Conservation (phyloP, 1,140 invertebrate species). For the Aethina tumida region DNA sequence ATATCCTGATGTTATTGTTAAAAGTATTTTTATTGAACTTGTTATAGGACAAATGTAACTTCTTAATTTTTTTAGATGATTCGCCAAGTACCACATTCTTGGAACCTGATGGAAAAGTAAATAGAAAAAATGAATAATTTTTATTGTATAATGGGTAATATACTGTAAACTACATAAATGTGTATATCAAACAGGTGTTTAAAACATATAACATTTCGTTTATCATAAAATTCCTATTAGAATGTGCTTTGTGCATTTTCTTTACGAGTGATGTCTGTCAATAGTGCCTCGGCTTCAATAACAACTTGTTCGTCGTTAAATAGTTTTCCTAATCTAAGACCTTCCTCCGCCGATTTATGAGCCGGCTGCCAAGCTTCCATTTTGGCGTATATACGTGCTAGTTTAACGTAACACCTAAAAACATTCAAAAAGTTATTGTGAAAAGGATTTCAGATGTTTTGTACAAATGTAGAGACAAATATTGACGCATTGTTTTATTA, state of each 20-base stretch:
- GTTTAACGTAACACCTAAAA: slow-evolving; percentile 31
- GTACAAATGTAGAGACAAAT: too few species aligned
- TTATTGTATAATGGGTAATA: too few species aligned
- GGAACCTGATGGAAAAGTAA: slow-evolving; percentile 58
- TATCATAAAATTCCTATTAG: too few species aligned
- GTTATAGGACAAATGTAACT: background rate
- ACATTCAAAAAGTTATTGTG: too few species aligned
- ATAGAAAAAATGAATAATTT: slow-evolving; percentile 11
- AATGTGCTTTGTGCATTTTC: too few species aligned
- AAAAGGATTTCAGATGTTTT: too few species aligned
- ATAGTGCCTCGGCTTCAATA: slow-evolving; percentile 17
- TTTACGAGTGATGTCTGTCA: slow-evolving; percentile 21
- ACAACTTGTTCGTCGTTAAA: slow-evolving; percentile 24
- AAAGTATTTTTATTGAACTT: slow-evolving; percentile 35
- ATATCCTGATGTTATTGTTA: slow-evolving; percentile 67
- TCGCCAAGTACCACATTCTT: slow-evolving; percentile 51
- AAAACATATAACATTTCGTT: too few species aligned
- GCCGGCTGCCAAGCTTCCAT: slow-evolving; percentile 25
- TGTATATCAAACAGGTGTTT: too few species aligned
- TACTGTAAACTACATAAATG: too few species aligned
- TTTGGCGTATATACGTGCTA: slow-evolving; percentile 30
- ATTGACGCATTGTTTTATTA: too few species aligned
- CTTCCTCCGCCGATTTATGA: slow-evolving; percentile 23
- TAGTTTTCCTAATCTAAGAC: slow-evolving; percentile 24
- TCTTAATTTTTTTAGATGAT: slow-evolving; percentile 49